These are phyloP conservation scores for Picathartes gymnocephalus DNA, from an alignment of 2,113 vertebrate species.

Conservation along the genomic window DNA sequence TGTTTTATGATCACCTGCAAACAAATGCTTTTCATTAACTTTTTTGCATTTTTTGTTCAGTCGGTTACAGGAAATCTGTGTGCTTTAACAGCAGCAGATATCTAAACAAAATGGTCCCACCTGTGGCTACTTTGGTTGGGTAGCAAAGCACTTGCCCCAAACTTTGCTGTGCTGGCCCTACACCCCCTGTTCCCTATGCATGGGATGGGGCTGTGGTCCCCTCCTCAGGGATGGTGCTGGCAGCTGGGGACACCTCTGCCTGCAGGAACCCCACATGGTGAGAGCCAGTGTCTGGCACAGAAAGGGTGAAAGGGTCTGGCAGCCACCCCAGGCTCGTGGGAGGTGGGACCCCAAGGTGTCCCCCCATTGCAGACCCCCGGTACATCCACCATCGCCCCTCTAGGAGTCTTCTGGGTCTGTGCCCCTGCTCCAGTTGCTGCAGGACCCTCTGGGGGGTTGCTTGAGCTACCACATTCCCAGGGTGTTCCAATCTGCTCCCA, in stretches of 20 bases:
- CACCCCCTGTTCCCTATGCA: rapidly evolving
- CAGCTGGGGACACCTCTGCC: not conserved
- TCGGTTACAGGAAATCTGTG: not conserved
- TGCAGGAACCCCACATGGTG: rapidly evolving
- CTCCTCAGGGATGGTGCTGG: not conserved
- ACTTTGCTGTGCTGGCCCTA: rapidly evolving
- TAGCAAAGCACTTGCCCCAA: not conserved
- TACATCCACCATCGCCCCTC: rapidly evolving
- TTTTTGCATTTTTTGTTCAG: not conserved
- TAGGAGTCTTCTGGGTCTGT: not conserved
- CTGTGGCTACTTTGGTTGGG: not conserved
- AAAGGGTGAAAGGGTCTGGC: not conserved
- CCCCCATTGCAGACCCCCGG: rapidly evolving
- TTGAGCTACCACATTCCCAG: not conserved
- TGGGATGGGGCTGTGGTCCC: not conserved
- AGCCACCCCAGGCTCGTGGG: rapidly evolving
- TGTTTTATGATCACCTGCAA: not conserved
- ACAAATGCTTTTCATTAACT: not conserved
- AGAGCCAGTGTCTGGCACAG: not conserved
- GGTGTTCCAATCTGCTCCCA: rapidly evolving
- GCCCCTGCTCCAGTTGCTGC: not conserved
- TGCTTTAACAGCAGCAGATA: not conserved
- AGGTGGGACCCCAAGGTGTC: not conserved
- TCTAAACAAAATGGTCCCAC: not conserved
- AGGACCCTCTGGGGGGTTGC: not conserved